Evolutionary conservation across 2,797 vertebrate species (phyloP), one percentile per base, ranked within the genome.

Genomic region (Coracias cyanogaster): DNA sequence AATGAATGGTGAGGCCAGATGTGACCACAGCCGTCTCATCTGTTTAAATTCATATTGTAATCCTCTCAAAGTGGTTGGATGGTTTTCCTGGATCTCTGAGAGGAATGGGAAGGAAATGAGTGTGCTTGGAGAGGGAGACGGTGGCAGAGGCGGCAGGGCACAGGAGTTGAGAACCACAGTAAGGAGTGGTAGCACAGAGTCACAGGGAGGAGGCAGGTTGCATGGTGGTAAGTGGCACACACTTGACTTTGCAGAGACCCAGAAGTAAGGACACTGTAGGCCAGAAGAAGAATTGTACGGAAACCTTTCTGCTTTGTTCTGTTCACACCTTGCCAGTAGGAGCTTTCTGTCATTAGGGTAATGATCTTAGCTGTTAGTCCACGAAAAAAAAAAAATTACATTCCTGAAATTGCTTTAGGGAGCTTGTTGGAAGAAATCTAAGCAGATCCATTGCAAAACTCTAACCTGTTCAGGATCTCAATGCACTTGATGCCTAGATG

Each of bases 121-220:
- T 15, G 11, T 64, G 6, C 24, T 52, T 87, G 41, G 45, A 61
- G 45, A 74, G n/a, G 26, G 2, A 62, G 13, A 66, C 5, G 12
- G 9, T 35, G 26, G 25, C 1, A 4, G 45, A 74, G 17, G 11
- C 0, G 0, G 18, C 0, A 1, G 8, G 13, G 6, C 2, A 0
- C 9, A 60, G 33, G 41, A 48, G 15, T 0, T 1, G 61, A 76
- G 41, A 65, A 17, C 24, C 49, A 57, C 31, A 26, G 29, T 19
- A 67, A 37, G 51, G 43, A n/a, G n/a, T 26, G 37, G 37, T 37
- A 37, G 37, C 37, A 37, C 41, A 45, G 46, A 87, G 24, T 12
- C 0, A 0, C 7, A 5, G 49, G 21, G 51, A 87, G 7, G 20
- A 71, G 21, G 49, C 0, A 1, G 26, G 12, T 15, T 81, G 58